Evolutionary conservation across 2,113 vertebrate genomes (phyloP), one percentile per base, ranked within the genome.

Genomic region (Petrocephalus zakoni): DNA sequence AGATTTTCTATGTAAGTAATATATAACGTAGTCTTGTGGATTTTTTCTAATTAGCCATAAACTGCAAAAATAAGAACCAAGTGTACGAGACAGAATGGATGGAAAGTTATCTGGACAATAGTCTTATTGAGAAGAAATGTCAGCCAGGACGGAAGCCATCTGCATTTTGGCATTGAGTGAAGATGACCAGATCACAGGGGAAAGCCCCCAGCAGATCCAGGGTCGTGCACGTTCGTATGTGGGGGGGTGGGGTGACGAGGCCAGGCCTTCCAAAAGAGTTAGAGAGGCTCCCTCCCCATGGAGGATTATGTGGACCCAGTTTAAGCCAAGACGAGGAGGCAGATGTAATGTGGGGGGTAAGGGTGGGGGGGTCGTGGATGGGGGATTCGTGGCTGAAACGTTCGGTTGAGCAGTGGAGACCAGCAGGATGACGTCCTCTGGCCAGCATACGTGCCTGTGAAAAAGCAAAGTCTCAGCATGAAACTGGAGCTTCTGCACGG

Each of bases 101-200:
- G 82, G 88, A 83, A 85, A 85, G 56, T 68, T 21, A 68, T 68
- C 6, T 85, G 61, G 37, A 85, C 88, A 88, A 89, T 86, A 68
- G 49, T 55, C 29, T 56, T 78, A 89, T 75, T 89, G 88, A 86
- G 17, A 34, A 25, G 49, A 89, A 89, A 89, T 89, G 88, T 78
- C 84, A 89, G 84, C 29, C 49, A 25, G 88, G 61, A 86, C 47
- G 83, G 78, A 88, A 88, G 52, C 51, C 21, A 88, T 88, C 75
- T 88, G 87, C 42, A 86, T 72, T 22, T 86, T 89, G 83, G 61
- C 88, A 86, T 75, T 46, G 37, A 46, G 29, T 10, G 49, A 22
- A 25, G 64, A n/a, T 55, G 64, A 85, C 34, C 46, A 72, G 83
- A 58, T 86, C 84, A 85, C 56, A 4, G 46, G 61, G 58, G 34